phyloP scores from a whole-genome alignment of 2,113 vertebrate species.

The Solea solea region DNA sequence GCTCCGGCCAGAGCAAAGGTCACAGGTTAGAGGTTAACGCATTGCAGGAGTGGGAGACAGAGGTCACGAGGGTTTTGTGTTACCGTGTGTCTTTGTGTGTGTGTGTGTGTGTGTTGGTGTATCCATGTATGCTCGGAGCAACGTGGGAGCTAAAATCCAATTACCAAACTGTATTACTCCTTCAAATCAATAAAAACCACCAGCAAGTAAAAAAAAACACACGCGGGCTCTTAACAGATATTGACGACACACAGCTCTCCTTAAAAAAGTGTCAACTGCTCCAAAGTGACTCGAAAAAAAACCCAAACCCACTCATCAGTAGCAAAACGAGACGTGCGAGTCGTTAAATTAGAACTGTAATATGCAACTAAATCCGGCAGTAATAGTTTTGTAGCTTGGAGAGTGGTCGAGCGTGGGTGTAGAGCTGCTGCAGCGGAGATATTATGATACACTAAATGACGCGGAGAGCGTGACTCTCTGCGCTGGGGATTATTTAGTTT shows the following conservation, averaged over 20 bases:
- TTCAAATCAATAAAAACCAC: conserved; percentile 56
- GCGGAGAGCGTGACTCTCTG: not conserved
- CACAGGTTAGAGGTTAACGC: conserved; percentile 56
- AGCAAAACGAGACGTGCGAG: not conserved
- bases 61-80: conserved; percentile 56
- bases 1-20: conserved; percentile 28
- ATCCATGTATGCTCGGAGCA: conserved; percentile 5
- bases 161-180: conserved; percentile 48
- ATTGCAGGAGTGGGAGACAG: conserved; percentile 36
- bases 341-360: not conserved
- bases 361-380: not conserved
- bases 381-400: not conserved
- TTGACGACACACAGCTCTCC: not conserved
- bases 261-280: conserved; percentile 1
- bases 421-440: not conserved
- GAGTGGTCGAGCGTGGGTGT: not conserved
- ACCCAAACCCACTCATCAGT: not conserved
- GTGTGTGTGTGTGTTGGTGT: conserved; percentile 17
- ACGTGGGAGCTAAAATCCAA: conserved; percentile 48
- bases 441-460: not conserved
- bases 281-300: not conserved
- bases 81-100: conserved; percentile 27
- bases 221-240: conserved; percentile 2
- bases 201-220: conserved; percentile 20
- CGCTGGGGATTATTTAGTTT: conserved; percentile 1